These are phyloP conservation scores for Scaptomyza caliginosa DNA, from an alignment of 2,888 invertebrate genomes.

Conservation along the genomic window DNA sequence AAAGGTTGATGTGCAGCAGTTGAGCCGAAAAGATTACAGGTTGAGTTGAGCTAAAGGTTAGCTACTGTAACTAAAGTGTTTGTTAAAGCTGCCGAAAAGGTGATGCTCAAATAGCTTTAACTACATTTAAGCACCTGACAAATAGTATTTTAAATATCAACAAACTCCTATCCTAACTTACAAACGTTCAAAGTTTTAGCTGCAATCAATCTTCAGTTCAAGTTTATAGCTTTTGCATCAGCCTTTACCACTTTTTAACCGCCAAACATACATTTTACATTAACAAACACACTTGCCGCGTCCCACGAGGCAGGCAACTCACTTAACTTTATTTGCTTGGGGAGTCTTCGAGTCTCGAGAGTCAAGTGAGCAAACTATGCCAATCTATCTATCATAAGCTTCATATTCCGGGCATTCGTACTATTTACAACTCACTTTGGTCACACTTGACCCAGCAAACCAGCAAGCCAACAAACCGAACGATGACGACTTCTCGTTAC, in stretches of 20 bases:
- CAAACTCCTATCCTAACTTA: neutral
- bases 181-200: conserved; percentile 27
- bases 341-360: conserved; percentile 40
- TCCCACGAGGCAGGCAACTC: conserved; percentile 53
- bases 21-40: neutral
- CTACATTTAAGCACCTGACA: neutral
- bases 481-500: conserved; percentile 33
- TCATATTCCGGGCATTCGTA: conserved; percentile 28
- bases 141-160: neutral
- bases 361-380: conserved; percentile 28
- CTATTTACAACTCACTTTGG: conserved; percentile 71
- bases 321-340: conserved; percentile 73
- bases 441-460: conserved; percentile 62
- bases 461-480: neutral
- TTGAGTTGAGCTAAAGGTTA: conserved; percentile 4
- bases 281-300: conserved; percentile 42
- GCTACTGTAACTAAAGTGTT: neutral
- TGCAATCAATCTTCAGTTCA: conserved; percentile 48
- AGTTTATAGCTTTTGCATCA: conserved; percentile 3
- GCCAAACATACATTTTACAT: conserved; percentile 55
- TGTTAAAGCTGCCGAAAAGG: neutral
- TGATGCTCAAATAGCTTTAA: too few relatives aligned
- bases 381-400: conserved; percentile 60
- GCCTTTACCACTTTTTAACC: neutral
- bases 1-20: neutral